Evolutionary conservation across 2,888 invertebrate species (phyloP).

Genomic region (Dermolepida albohirtum): DNA sequence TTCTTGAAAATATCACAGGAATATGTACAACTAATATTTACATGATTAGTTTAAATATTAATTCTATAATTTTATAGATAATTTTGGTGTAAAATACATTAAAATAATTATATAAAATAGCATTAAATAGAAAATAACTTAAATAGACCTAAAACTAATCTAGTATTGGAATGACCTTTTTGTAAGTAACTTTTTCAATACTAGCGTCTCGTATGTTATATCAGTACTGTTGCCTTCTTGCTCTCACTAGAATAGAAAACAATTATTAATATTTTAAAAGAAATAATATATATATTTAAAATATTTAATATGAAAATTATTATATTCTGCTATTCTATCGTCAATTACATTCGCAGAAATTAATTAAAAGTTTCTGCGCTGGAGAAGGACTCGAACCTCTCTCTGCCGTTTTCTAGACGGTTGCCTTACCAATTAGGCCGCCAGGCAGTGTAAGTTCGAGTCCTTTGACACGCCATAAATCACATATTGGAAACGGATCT

Average conservation of each 20-base stretch:
- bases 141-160: conserved; percentile 18
- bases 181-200: conserved; percentile 27
- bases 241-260: conserved; percentile 60
- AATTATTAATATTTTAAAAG: conserved; percentile 30
- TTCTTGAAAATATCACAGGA: conserved; percentile 42
- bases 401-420: too few relatives aligned
- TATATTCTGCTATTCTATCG: too few relatives aligned
- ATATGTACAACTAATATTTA: conserved; percentile 38
- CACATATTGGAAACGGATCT: too few relatives aligned
- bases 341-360: too few relatives aligned
- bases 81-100: conserved; percentile 40
- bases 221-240: conserved; percentile 58
- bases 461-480: too few relatives aligned
- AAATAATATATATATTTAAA: too few relatives aligned
- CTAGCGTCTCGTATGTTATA: conserved; percentile 24
- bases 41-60: conserved; percentile 33
- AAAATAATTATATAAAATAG: conserved; percentile 27
- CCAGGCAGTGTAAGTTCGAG: too few relatives aligned
- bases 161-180: conserved; percentile 35
- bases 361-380: too few relatives aligned
- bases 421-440: too few relatives aligned
- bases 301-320: too few relatives aligned
- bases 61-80: conserved; percentile 25
- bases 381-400: too few relatives aligned
- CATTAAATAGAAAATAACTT: conserved; percentile 39